Evolutionary conservation across 2,888 invertebrate species (phyloP), one percentile per base, ranked within the genome.

Genomic region (Mycalesis mineus): DNA sequence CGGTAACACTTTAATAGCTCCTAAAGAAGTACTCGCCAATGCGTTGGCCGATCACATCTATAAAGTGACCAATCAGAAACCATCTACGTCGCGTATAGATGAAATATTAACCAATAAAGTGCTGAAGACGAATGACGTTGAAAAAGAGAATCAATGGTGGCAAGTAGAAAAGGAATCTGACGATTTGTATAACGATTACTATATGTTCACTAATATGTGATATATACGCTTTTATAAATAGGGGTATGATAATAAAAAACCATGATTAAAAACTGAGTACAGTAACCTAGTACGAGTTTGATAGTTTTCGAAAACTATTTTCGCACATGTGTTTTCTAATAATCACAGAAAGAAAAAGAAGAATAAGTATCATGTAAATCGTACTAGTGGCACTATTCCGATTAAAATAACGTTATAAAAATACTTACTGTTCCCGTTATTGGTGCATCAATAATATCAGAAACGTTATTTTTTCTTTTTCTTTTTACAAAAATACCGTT

Each of bases 1-100:
- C 39, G 39, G 57, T 54, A 57, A 31, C 28, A 51, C 57, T 0
- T 63, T 89, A 1, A 82, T 90, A 63, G 90, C 90, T 0, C 90
- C 90, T 0, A 88, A 88, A 68, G 82, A 86, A 14, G 84, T 89
- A 0, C 63, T 90, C 63, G 87, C 90, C 0, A 88, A 85, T 51
- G 89, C 84, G 1, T 68, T 90, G 60, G 88, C 79, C 0, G 88
- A 90, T 63, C 90, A 90, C 47, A 90, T 90, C 42, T 89, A 89
- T 57, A 90, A 89, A 82, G 89, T 90, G 52, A 90, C 90, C 65
- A 90, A 90, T 82, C 90, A 90, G 62, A 90, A 89, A 60, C 88
- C 90, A 29, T 88, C 88, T 39, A 83, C 88, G 51, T 86, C 88
- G 6, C 76, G 82, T 4, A 83, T 90, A 17, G 87, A 89, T 55